phyloP scores from a whole-genome alignment of 2,888 invertebrate species.

The Peribatodes rhomboidaria region DNA sequence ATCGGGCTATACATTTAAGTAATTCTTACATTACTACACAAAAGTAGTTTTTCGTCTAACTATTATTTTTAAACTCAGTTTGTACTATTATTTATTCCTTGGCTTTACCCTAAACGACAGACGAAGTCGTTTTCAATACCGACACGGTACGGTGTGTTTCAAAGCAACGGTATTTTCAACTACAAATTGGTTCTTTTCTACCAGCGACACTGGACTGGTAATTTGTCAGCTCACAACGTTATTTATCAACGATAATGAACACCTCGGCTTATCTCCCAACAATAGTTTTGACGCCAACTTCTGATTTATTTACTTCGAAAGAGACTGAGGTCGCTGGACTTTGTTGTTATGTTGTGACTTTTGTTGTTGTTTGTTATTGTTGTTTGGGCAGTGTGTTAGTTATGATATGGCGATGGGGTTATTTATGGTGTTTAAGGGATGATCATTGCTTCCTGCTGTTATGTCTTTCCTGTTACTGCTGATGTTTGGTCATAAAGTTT shows the following conservation, averaged over 20 bases:
- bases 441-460: slow-evolving; percentile 6
- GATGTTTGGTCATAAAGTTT: not conserved
- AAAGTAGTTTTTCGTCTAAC: too few species aligned
- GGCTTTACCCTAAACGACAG: not conserved
- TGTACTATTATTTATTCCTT: too few species aligned
- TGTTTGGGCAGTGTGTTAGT: slow-evolving; percentile 24
- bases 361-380: slow-evolving; percentile 37
- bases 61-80: too few species aligned
- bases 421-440: slow-evolving; percentile 28
- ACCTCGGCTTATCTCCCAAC: slow-evolving; percentile 68
- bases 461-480: slow-evolving; percentile 4
- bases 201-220: slow-evolving; percentile 43
- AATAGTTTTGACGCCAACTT: slow-evolving; percentile 68
- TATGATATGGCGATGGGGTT: slow-evolving; percentile 26
- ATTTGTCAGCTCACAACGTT: slow-evolving; percentile 70
- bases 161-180: slow-evolving; percentile 28
- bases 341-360: slow-evolving; percentile 41
- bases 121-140: not conserved
- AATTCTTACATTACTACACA: too few species aligned
- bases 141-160: not conserved
- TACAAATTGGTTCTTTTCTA: slow-evolving; percentile 39
- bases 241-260: slow-evolving; percentile 75
- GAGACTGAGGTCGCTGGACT: slow-evolving; percentile 53
- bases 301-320: slow-evolving; percentile 73
- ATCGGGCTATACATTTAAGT: too few species aligned